Percentiles rank a stretch among this genome's conserved stretches.
Evolutionary conservation across 2,888 invertebrate species (phyloP).

Genomic region (Pardosa pseudoannulata): DNA sequence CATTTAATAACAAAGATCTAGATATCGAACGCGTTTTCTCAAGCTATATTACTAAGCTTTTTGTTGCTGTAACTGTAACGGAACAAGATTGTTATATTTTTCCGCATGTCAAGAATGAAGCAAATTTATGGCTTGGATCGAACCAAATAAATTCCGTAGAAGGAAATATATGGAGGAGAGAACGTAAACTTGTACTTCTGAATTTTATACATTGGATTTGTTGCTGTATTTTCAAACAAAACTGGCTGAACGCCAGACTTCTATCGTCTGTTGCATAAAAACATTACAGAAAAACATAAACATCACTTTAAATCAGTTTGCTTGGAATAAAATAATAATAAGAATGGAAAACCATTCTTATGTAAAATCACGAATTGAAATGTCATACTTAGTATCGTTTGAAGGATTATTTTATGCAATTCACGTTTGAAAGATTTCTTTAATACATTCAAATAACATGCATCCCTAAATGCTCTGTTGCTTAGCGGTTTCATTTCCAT

Average conservation of each 20-base stretch:
- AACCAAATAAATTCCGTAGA: conserved; percentile 6
- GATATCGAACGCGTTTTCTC: background rate
- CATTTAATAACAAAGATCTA: background rate
- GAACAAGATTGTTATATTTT: conserved; percentile 15
- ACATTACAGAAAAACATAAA: background rate
- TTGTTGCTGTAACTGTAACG: background rate
- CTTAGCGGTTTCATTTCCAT: too few relatives aligned
- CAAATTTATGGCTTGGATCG: background rate
- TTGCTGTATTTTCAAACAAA: background rate
- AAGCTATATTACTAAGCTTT: background rate
- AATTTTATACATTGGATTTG: conserved; percentile 8
- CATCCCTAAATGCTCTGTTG: too few relatives aligned
- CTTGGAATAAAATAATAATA: background rate
- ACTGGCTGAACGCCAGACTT: background rate
- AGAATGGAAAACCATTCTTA: background rate
- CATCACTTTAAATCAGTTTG: background rate
- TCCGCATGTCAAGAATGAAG: background rate
- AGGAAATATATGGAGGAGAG: background rate
- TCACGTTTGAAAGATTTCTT: too few relatives aligned
- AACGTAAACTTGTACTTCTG: background rate
- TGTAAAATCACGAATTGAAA: background rate
- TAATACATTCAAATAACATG: too few relatives aligned
- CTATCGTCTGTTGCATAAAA: background rate
- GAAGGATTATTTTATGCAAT: background rate
- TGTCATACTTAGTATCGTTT: background rate